phyloP scores from a whole-genome alignment of 2,113 vertebrate genomes.

The Emydura subglobosa region DNA sequence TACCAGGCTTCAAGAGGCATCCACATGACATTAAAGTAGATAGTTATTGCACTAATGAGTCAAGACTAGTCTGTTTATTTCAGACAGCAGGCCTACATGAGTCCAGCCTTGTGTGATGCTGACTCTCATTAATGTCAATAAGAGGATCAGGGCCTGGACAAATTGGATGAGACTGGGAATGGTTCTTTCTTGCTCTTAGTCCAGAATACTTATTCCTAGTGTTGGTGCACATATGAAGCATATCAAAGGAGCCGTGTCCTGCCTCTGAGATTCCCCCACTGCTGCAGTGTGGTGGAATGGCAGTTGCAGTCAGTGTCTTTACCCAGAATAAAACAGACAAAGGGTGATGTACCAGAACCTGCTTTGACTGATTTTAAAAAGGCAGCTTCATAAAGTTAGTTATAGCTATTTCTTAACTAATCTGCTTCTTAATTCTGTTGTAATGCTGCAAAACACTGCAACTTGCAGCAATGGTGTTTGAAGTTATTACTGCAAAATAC shows the following conservation, averaged over 20 bases:
- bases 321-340: rapidly evolving
- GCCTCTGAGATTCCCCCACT: background rate
- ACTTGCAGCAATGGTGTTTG: background rate
- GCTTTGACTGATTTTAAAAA: rapidly evolving
- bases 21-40: background rate
- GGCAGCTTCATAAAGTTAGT: background rate
- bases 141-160: rapidly evolving
- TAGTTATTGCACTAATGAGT: background rate
- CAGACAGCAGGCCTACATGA: background rate
- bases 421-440: background rate
- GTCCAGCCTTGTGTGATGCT: background rate
- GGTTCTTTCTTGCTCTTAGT: background rate
- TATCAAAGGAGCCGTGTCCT: background rate
- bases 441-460: background rate
- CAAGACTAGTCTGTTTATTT: background rate
- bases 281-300: background rate
- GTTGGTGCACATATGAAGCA: rapidly evolving
- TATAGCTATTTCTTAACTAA: background rate
- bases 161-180: rapidly evolving
- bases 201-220: rapidly evolving
- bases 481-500: background rate
- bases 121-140: rapidly evolving
- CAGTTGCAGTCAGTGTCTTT: rapidly evolving
- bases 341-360: background rate
- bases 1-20: background rate